Evolutionary conservation across 2,113 vertebrate species (phyloP).

Genomic region (Physeter macrocephalus): DNA sequence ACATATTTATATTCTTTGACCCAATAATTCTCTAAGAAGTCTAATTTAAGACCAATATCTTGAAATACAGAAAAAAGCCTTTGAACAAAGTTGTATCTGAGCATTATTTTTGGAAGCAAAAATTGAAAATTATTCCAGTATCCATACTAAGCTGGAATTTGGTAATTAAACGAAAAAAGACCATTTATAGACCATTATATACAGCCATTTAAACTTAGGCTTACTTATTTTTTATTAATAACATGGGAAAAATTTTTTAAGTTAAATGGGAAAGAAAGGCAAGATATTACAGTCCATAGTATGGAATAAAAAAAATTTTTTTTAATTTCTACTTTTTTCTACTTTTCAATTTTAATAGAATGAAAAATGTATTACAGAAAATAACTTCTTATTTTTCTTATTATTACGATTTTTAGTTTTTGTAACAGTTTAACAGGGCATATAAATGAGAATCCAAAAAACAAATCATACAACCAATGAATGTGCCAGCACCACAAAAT

Average conservation of each 20-base stretch:
- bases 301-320: not conserved
- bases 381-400: not conserved
- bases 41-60: not conserved
- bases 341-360: slow-evolving; percentile 50
- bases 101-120: not conserved
- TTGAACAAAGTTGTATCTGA: not conserved
- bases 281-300: not conserved
- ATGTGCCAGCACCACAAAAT: not conserved
- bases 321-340: not conserved
- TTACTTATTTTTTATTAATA: not conserved
- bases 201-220: not conserved
- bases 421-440: not conserved
- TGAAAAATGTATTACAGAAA: slow-evolving; percentile 7
- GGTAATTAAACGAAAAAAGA: not conserved
- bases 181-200: not conserved
- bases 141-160: not conserved
- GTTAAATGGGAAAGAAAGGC: not conserved
- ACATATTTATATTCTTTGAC: not conserved
- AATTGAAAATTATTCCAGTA: not conserved
- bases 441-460: not conserved
- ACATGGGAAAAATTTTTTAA: not conserved
- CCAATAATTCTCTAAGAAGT: not conserved
- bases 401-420: not conserved
- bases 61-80: not conserved
- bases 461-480: not conserved